Base-by-base conservation (phyloP, 2,113 vertebrate genomes). In the Bagarius yarrelli region DNA sequence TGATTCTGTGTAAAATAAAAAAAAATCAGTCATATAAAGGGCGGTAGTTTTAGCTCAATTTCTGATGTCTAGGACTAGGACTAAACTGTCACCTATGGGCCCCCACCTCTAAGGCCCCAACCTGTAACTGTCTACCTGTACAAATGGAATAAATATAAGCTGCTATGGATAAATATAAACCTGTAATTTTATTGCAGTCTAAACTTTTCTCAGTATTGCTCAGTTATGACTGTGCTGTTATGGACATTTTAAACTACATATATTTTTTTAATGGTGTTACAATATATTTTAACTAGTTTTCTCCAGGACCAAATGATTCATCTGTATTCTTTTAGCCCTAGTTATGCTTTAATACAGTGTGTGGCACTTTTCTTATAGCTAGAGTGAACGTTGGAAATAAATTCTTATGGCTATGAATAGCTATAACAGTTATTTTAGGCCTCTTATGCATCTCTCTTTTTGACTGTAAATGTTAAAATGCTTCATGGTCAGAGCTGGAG, bases 401-500 rank as follows among this genome's bases (percentile, higher is more conserved):
- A 75, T 81, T 74, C 53, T 64, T 23, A 76, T 30, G 36, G 61
- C 63, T 59, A 76, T 32, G 75, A 77, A 77, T 60, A 36, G 44
- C 11, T 70, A 52, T 70, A 67, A 14, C 40, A 13, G 36, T 59
- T 81, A 81, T 81, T 78, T 81, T 74, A 27, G 74, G 75, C 52
- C 40, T 27, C 74, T 81, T 75, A 81, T 57, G 69, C 53, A 81
- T 47, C 25, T 72, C 66, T 50, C 55, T 36, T 61, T 40, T 53
- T 75, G 36, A 86, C 81, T 74, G 55, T 79, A 79, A 82, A 53
- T 75, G 84, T 83, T 85, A 56, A 87, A 88, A 83, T 81, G 81
- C 50, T 89, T 86, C 85, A 84, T 87, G 88, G 88, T 88, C 85
- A 80, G 57, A 72, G 83, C 76, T 73, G 34, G 57, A 57, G 56